A percentile compares a stretch with the other conserved stretches of the same genome.
These are phyloP conservation scores for Trichogramma pretiosum DNA, from an alignment of 1,140 invertebrate genomes.

Conservation along the genomic window DNA sequence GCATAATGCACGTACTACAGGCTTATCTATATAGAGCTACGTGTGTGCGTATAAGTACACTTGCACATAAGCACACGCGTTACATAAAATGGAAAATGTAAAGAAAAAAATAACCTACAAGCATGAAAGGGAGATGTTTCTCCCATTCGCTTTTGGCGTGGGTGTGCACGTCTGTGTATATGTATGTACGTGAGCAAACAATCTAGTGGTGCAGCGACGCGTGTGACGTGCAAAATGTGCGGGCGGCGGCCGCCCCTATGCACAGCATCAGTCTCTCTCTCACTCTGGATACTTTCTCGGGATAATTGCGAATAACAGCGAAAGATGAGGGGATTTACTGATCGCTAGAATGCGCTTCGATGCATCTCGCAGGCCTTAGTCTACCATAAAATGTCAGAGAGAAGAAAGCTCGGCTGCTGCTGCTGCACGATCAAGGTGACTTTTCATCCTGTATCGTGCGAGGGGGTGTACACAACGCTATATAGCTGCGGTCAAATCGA, in stretches of 20 bases:
- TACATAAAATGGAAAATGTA: too few relatives aligned
- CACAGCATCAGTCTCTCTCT: slow-evolving; percentile 25
- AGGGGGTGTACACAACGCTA: background rate
- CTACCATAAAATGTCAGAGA: too few relatives aligned
- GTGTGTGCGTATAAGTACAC: slow-evolving; percentile 5
- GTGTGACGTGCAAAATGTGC: slow-evolving; percentile 48
- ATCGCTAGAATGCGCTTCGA: slow-evolving; percentile 18
- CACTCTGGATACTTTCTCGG: too few relatives aligned
- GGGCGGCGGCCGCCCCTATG: slow-evolving; percentile 33
- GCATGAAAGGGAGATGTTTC: too few relatives aligned
- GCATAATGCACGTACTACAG: slow-evolving; percentile 21
- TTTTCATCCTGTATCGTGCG: background rate
- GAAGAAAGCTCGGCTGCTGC: too few relatives aligned
- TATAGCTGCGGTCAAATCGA: too few relatives aligned
- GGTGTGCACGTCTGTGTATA: background rate
- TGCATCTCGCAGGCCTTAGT: slow-evolving; percentile 10
- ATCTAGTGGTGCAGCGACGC: slow-evolving; percentile 46
- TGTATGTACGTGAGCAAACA: slow-evolving; percentile 34
- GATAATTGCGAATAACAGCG: slow-evolving; percentile 46
- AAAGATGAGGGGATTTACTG: slow-evolving; percentile 33
- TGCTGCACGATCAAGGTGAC: background rate
- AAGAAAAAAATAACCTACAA: too few relatives aligned
- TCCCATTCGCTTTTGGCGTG: too few relatives aligned
- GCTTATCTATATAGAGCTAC: slow-evolving; percentile 15
- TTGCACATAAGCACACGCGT: background rate